These are phyloP conservation scores for Rostratula benghalensis DNA, from an alignment of 2,113 vertebrate species.

Conservation along the genomic window DNA sequence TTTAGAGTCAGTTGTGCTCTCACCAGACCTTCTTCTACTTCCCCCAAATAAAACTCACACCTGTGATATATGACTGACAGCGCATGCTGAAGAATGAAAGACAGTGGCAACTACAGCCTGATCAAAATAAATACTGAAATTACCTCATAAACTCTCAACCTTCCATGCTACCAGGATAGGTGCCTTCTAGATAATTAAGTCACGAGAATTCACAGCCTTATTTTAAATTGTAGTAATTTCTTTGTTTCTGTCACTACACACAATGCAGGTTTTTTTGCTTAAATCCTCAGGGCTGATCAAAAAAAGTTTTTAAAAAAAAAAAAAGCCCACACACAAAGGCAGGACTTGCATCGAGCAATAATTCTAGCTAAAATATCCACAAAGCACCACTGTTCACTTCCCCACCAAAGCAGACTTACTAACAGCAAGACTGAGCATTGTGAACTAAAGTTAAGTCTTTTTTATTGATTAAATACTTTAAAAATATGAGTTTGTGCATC, in stretches of 20 bases:
- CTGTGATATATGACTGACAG: not conserved
- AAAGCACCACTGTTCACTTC: not conserved
- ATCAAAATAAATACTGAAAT: not conserved
- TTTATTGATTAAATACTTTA: not conserved
- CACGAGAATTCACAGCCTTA: not conserved
- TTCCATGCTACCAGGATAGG: not conserved
- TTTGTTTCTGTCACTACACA: not conserved
- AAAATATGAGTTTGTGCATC: not conserved
- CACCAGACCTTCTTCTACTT: not conserved
- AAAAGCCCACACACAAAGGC: not conserved
- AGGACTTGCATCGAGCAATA: not conserved
- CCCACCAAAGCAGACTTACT: not conserved
- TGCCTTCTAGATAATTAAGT: not conserved
- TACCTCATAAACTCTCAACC: not conserved
- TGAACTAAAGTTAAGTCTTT: not conserved
- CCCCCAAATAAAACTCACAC: not conserved
- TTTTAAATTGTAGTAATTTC: not conserved
- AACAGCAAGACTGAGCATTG: not conserved
- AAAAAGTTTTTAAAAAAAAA: not conserved
- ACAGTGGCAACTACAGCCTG: not conserved
- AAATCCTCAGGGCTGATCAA: not conserved
- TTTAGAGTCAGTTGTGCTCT: not conserved
- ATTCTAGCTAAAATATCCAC: not conserved
- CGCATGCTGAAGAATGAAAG: not conserved
- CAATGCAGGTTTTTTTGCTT: not conserved